Percentiles rank a stretch among this genome's conserved stretches.
These are phyloP conservation scores for Emydura subglobosa DNA, from an alignment of 2,113 vertebrate species.

Conservation along the genomic window DNA sequence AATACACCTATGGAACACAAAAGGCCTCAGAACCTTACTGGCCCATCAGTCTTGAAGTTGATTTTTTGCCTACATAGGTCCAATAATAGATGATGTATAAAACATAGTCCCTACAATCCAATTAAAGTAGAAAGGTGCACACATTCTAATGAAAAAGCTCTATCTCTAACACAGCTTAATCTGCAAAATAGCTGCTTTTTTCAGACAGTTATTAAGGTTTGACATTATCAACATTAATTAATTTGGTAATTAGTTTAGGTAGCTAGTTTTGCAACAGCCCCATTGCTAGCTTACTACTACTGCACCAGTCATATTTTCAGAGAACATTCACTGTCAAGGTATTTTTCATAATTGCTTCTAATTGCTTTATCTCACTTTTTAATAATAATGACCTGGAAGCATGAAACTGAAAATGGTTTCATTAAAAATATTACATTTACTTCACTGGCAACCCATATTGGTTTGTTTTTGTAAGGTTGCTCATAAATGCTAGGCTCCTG, in stretches of 20 bases:
- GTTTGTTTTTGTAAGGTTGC: slow-evolving; percentile 16
- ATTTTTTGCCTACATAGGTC: background rate
- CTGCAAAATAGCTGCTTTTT: slow-evolving; percentile 49
- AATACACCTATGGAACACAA: background rate
- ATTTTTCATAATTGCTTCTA: slow-evolving; percentile 33
- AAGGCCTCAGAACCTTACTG: background rate
- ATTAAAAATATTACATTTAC: background rate
- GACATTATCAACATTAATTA: slow-evolving; percentile 58
- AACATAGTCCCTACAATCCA: background rate
- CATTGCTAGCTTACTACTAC: background rate
- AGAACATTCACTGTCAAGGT: background rate
- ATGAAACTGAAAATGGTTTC: slow-evolving; percentile 29
- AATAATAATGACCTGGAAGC: slow-evolving; percentile 24
- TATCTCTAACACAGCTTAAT: slow-evolving; percentile 9
- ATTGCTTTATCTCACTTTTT: slow-evolving; percentile 36
- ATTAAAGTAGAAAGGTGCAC: background rate
- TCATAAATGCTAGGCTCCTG: background rate
- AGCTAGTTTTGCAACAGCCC: slow-evolving; percentile 50
- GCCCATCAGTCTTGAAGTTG: background rate
- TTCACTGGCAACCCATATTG: background rate
- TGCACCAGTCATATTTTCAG: slow-evolving; percentile 8
- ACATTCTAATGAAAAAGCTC: slow-evolving; percentile 22
- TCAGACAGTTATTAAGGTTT: slow-evolving; percentile 59
- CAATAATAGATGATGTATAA: background rate
- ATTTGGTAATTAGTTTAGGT: slow-evolving; percentile 64